Base-by-base conservation (phyloP, 2,113 vertebrate genomes). In the Climacteris rufus region DNA sequence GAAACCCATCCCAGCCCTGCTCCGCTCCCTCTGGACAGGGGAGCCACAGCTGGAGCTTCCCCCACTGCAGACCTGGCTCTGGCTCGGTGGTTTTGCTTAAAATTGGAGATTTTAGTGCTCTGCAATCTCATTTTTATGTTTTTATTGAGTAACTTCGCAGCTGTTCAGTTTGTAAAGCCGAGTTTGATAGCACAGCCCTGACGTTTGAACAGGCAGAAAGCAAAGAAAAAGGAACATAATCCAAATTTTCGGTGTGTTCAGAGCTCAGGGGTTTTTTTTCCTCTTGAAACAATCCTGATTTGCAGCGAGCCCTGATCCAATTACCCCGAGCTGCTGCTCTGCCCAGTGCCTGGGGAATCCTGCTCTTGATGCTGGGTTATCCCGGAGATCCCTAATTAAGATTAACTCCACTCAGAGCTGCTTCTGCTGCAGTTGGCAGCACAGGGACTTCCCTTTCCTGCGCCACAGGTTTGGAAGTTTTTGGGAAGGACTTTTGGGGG, bases 1-100 rank as follows among this genome's bases (percentile, higher is more conserved):
- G 52, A 65, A 83, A 83, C 39, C 72, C 92, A 83, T 69, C 96
- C 74, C 20, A 85, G 65, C n/a, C 61, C 77, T 75, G 88, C 84
- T 61, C 76, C 0, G 21, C 80, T 94, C 37, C 2, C 79, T 39
- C 64, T 5, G 2, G 10, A 14, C 2, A 59, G 68, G 57, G 80
- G 17, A 86, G 44, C 63, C 2, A 6, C 79, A 24, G 35, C 63
- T 10, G 44, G 47, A 52, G 12, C 4, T n/a, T 30, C n/a, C 42
- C 28, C 44, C 30, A 13, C 20, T 1, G 53, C 53, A 33, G 71
- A 44, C 28, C 53, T 18, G 50, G 14, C 79, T 74, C 37, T 7
- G 3, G 50, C 8, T 8, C 0, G 0, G 6, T 23, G 30, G 1
- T 28, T 45, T 35, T 19, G 22, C 16, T 42, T 33, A 17, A 64